A percentile compares a stretch with the other conserved stretches of the same genome.
Conservation (phyloP, 2,113 vertebrate species). For the Anhinga anhinga region DNA sequence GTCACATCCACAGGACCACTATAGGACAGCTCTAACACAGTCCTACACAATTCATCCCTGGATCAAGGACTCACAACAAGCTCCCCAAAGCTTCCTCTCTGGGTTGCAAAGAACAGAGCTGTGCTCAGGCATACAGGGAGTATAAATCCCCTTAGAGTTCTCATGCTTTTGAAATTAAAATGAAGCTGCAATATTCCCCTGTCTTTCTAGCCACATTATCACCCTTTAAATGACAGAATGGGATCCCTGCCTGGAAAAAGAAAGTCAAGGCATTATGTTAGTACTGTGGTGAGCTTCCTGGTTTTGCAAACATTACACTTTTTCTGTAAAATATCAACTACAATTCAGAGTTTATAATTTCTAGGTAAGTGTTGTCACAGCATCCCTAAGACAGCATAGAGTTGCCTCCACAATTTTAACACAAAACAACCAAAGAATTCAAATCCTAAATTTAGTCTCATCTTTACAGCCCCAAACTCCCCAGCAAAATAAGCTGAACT, state of each 20-base stretch:
- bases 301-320: neutral
- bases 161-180: neutral
- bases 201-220: neutral
- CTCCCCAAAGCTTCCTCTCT: neutral
- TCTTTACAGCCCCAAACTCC: neutral
- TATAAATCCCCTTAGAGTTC: neutral
- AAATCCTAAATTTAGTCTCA: neutral
- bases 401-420: neutral
- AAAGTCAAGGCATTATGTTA: neutral
- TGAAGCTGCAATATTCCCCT: neutral
- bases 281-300: rapidly evolving
- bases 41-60: neutral
- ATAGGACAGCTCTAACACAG: rapidly evolving
- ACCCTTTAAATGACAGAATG: neutral
- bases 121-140: neutral
- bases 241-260: neutral
- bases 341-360: neutral
- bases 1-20: neutral
- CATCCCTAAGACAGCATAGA: neutral
- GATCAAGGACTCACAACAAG: neutral
- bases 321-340: neutral
- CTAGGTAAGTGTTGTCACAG: neutral
- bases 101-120: neutral
- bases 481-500: neutral
- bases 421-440: neutral